Conservation (phyloP, 2,113 vertebrate species). For the Stomatorhinus ivindoensis region DNA sequence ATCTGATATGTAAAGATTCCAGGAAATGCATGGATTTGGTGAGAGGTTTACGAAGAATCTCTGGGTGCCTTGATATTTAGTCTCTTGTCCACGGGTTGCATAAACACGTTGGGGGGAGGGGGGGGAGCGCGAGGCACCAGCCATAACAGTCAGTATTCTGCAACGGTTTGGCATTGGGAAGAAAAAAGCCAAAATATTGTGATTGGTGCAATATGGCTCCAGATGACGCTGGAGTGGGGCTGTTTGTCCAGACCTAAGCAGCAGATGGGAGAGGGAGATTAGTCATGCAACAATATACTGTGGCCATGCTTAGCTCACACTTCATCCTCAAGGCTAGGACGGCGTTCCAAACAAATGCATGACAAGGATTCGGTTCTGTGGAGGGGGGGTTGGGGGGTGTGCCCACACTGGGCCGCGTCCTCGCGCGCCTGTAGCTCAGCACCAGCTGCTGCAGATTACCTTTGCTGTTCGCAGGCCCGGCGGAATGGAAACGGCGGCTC, state of each 20-base stretch:
- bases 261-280: conserved; percentile 30
- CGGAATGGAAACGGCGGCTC: background rate
- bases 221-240: conserved; percentile 24
- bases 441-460: conserved; percentile 11
- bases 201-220: conserved; percentile 29
- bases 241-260: conserved; percentile 21
- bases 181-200: conserved; percentile 21
- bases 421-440: background rate
- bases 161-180: conserved; percentile 4
- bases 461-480: background rate
- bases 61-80: background rate
- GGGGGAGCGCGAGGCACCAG: background rate
- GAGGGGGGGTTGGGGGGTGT: background rate
- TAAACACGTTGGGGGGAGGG: background rate
- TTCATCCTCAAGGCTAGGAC: conserved; percentile 18
- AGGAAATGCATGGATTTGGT: background rate
- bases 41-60: background rate
- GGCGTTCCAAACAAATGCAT: conserved; percentile 9
- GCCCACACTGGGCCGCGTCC: background rate
- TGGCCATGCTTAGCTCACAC: conserved; percentile 20
- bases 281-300: conserved; percentile 28
- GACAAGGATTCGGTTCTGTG: background rate
- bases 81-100: background rate
- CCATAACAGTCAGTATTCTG: conserved; percentile 9
- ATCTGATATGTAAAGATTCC: background rate